Evolutionary conservation across 2,888 invertebrate species (phyloP).

Genomic region (Fragum fragum): DNA sequence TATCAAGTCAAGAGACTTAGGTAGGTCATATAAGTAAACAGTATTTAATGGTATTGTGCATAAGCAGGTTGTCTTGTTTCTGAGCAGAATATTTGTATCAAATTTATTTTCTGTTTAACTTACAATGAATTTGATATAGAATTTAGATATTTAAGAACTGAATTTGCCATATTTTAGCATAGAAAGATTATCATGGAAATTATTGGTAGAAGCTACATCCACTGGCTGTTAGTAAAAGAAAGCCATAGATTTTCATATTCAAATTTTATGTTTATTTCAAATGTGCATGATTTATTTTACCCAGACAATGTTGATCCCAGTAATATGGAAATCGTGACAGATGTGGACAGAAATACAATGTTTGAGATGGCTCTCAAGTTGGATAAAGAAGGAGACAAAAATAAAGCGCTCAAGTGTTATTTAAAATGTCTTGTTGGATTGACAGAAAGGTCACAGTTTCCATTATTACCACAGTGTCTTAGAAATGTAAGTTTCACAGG

Average conservation of each 20-base stretch:
- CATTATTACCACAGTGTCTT: slow-evolving; percentile 83
- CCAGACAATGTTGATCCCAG: slow-evolving; percentile 29
- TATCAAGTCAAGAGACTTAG: too few species aligned
- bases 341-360: slow-evolving; percentile 72
- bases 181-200: slow-evolving; percentile 46
- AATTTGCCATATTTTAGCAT: too few species aligned
- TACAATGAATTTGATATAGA: too few species aligned
- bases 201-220: slow-evolving; percentile 32
- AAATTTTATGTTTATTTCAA: slow-evolving; percentile 47
- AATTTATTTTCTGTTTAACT: too few species aligned
- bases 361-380: slow-evolving; percentile 77
- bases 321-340: slow-evolving; percentile 56
- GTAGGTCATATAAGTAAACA: too few species aligned
- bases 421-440: slow-evolving; percentile 80
- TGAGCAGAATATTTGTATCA: too few species aligned
- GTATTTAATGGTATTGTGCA: too few species aligned
- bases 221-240: slow-evolving; percentile 41
- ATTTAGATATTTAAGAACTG: too few species aligned
- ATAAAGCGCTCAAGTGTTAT: slow-evolving; percentile 81
- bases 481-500: slow-evolving; percentile 81
- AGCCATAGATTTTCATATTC: slow-evolving; percentile 42
- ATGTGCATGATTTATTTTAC: slow-evolving; percentile 37
- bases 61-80: too few species aligned
- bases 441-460: slow-evolving; percentile 75
- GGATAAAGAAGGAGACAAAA: slow-evolving; percentile 73